Evolutionary conservation across 2,797 vertebrate species (phyloP).

Genomic region (Cyclura pinguis): DNA sequence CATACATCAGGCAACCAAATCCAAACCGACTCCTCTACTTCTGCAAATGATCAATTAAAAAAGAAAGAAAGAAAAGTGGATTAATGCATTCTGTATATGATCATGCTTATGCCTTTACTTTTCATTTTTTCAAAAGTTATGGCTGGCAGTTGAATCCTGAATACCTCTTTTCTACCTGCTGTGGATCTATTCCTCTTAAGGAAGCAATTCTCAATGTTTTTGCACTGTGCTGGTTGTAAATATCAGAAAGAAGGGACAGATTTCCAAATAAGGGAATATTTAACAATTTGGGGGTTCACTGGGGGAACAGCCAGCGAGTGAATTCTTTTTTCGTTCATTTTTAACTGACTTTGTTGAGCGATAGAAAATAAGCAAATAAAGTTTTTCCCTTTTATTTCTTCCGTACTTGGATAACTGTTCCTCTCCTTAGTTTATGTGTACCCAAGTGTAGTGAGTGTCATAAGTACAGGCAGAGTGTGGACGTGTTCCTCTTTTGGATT

Average conservation of each 20-base stretch:
- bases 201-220: background rate
- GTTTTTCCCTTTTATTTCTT: background rate
- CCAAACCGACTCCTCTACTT: too few relatives aligned
- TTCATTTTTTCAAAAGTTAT: background rate
- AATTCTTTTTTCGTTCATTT: background rate
- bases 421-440: background rate
- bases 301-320: background rate
- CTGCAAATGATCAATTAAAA: background rate
- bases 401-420: background rate
- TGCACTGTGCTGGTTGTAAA: background rate
- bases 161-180: background rate
- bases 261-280: background rate
- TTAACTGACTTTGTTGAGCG: background rate
- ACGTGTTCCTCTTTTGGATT: too few relatives aligned
- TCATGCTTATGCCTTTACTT: background rate
- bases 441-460: too few relatives aligned
- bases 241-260: background rate
- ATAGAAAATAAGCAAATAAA: background rate
- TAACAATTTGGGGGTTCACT: too few relatives aligned
- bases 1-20: background rate
- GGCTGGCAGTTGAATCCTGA: background rate
- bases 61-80: background rate
- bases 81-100: background rate
- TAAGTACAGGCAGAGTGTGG: too few relatives aligned
- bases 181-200: background rate